phyloP scores from a whole-genome alignment of 1,140 invertebrate species.

The Trichogramma pretiosum region DNA sequence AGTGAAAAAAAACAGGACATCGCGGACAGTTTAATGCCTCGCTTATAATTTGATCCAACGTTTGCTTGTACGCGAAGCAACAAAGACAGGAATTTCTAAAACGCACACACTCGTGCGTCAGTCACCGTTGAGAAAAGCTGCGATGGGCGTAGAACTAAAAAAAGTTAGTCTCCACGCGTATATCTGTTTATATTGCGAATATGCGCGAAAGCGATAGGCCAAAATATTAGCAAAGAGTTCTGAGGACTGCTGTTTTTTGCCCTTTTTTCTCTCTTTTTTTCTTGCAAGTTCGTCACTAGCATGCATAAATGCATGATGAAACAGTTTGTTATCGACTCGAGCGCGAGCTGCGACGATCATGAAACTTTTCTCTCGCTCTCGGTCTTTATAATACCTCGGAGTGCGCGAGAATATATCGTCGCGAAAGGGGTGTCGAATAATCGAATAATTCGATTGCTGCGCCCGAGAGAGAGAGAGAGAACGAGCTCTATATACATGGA shows the following conservation, averaged over 20 bases:
- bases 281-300: no score
- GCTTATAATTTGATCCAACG: no score
- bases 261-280: no score
- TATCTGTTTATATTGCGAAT: neutral
- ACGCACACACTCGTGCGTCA: no score
- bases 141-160: neutral
- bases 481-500: no score
- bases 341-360: no score
- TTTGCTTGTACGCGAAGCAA: conserved; percentile 2
- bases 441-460: conserved; percentile 8
- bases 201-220: neutral
- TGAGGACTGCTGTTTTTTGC: no score
- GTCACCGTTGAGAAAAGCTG: conserved; percentile 18
- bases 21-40: conserved; percentile 42
- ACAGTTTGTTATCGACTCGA: no score
- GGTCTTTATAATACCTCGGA: no score
- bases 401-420: no score
- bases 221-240: neutral
- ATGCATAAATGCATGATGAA: no score
- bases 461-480: neutral
- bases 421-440: conserved; percentile 1
- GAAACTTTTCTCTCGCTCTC: no score
- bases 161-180: neutral
- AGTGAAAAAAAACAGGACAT: conserved; percentile 37
- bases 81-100: neutral